Conservation (phyloP, 2,888 invertebrate species). For the Eupithecia subumbrata region DNA sequence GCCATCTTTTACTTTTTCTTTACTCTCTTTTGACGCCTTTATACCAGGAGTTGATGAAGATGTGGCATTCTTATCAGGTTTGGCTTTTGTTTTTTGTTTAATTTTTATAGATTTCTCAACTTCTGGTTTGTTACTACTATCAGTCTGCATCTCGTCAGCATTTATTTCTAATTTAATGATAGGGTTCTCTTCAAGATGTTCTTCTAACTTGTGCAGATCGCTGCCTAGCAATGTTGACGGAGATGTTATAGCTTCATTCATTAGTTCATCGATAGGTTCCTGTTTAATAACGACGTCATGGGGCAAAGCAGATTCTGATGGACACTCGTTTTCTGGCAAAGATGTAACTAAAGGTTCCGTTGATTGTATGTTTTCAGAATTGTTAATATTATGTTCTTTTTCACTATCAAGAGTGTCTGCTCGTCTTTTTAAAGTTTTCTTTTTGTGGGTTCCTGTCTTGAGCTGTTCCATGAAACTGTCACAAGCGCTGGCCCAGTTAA, state of each 20-base stretch:
- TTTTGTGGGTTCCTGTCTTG: constrained; percentile 84
- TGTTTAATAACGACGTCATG: constrained; percentile 56
- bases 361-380: constrained; percentile 36
- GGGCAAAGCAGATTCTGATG: constrained; percentile 21
- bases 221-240: constrained; percentile 42
- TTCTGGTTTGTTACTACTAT: constrained; percentile 32
- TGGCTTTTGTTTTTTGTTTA: constrained; percentile 59
- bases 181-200: constrained; percentile 54
- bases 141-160: constrained; percentile 37
- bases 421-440: constrained; percentile 82
- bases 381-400: constrained; percentile 42
- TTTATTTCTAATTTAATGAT: neutral
- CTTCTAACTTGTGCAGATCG: constrained; percentile 53
- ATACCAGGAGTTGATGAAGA: constrained; percentile 46
- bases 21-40: constrained; percentile 58
- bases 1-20: constrained; percentile 58
- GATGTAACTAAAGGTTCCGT: constrained; percentile 38
- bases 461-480: constrained; percentile 92
- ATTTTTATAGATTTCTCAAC: constrained; percentile 55
- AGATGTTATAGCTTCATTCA: constrained; percentile 40
- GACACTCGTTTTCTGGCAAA: constrained; percentile 35
- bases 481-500: constrained; percentile 88
- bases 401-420: constrained; percentile 61
- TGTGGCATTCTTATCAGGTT: constrained; percentile 52
- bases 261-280: constrained; percentile 70